Conservation (phyloP, 1,140 invertebrate genomes). For the Nasonia vitripennis region DNA sequence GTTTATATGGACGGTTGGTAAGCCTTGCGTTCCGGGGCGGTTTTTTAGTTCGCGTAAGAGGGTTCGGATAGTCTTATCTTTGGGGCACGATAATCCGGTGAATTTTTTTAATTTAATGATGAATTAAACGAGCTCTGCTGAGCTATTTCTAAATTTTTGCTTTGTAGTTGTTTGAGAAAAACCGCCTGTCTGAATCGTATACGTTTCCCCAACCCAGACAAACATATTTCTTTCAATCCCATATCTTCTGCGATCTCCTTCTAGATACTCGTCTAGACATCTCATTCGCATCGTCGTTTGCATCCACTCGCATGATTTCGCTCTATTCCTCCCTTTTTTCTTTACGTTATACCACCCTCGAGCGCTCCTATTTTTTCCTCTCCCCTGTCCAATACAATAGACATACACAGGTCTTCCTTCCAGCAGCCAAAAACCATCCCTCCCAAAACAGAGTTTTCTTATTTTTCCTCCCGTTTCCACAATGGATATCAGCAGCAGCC, state of each 20-base stretch:
- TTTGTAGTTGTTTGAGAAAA: no score
- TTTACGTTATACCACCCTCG: neutral
- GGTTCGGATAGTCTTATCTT: neutral
- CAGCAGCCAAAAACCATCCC: neutral
- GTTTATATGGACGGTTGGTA: slow-evolving; percentile 4
- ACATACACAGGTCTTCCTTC: neutral
- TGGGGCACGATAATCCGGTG: no score
- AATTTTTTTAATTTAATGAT: no score
- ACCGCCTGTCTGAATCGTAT: no score
- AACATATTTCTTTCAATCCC: no score
- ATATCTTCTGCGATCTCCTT: neutral
- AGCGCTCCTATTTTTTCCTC: neutral
- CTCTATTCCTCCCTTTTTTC: neutral
- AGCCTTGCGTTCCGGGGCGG: neutral
- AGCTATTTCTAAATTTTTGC: no score
- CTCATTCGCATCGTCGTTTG: neutral
- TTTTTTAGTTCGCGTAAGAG: neutral
- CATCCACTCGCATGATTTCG: neutral
- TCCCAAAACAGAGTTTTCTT: neutral
- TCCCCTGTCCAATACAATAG: neutral
- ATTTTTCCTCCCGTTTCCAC: neutral
- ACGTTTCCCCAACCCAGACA: no score
- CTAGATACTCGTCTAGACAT: no score
- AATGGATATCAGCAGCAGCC: neutral
- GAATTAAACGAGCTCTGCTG: no score